Base-by-base conservation (phyloP, 2,113 vertebrate species). In the Pterophyllum scalare region DNA sequence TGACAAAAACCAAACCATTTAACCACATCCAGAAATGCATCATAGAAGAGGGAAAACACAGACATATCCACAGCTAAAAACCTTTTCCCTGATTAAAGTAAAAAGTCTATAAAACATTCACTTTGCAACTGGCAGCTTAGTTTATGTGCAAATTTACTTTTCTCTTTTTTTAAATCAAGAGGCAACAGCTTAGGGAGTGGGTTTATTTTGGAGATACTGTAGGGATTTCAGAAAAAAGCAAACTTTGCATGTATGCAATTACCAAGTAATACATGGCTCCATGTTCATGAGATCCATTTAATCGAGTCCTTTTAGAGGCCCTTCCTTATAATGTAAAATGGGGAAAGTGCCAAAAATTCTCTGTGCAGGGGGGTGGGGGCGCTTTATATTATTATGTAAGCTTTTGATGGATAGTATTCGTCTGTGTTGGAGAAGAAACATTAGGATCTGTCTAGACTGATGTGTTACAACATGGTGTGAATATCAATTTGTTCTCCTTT, bases 351-450 rank as follows among this genome's bases (percentile, higher is more conserved):
- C 22, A 2, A 65, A 65, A 17, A 46, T 67, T 40, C 62, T 67
- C 38, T 17, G 43, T 67, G 38, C 62, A 28, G 28, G 28, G 5
- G 28, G 28, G 28, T 28, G 28, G 28, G 28, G 28, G 28, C 28
- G 26, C 24, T 43, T 46, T 67, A 67, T 67, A 13, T 10, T 67
- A 22, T 49, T 49, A 70, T 49, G 15, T 70, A 70, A 70, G 26
- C 64, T 4, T 38, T 28, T 26, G 40, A 19, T 74, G 19, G 3
- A 54, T 38, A 1, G 4, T 75, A 19, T 58, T 75, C 0, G 0
- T 35, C 54, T 75, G 20, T 0, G 0, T 57, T 38, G 7, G 7
- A 75, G 8, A 75, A 49, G 0, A 72, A 20, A 26, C 43, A 72
- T 72, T 72, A 72, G 19, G 59, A 76, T 22, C 6, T 59, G 10